Conservation (phyloP, 2,888 invertebrate species). For the Latrodectus elegans region DNA sequence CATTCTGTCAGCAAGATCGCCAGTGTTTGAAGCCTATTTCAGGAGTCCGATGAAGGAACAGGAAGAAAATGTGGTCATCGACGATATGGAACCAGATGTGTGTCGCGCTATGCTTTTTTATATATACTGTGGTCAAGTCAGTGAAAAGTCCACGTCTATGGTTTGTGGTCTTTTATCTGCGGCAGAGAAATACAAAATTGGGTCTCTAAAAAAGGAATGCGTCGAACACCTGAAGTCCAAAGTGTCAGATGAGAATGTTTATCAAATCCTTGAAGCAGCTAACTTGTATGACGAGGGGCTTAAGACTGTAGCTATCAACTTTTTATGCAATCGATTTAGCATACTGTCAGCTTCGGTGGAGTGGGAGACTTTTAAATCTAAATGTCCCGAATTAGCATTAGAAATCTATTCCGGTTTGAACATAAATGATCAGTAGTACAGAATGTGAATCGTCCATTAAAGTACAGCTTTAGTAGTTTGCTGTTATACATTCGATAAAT, state of each 20-base stretch:
- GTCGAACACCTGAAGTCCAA: neutral
- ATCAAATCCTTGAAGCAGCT: neutral
- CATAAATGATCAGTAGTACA: neutral
- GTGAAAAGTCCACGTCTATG: neutral
- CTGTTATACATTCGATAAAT: no score
- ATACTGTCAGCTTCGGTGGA: neutral
- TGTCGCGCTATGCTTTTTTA: neutral
- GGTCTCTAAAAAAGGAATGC: neutral
- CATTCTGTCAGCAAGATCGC: conserved; percentile 15
- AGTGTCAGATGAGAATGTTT: neutral
- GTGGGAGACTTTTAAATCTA: neutral
- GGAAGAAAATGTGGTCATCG: conserved; percentile 1
- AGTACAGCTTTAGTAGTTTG: no score
- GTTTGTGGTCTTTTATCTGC: conserved; percentile 3
- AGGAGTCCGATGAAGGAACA: neutral
- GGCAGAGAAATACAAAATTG: conserved; percentile 7
- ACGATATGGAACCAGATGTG: neutral
- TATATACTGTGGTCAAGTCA: neutral
- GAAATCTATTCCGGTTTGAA: neutral
- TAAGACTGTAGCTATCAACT: neutral
- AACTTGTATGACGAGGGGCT: neutral
- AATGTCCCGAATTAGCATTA: neutral
- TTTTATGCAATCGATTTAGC: neutral
- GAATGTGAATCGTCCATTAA: neutral
- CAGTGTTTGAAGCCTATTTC: conserved; percentile 11